phyloP scores from a whole-genome alignment of 2,888 invertebrate genomes.

The Nomada fucata region DNA sequence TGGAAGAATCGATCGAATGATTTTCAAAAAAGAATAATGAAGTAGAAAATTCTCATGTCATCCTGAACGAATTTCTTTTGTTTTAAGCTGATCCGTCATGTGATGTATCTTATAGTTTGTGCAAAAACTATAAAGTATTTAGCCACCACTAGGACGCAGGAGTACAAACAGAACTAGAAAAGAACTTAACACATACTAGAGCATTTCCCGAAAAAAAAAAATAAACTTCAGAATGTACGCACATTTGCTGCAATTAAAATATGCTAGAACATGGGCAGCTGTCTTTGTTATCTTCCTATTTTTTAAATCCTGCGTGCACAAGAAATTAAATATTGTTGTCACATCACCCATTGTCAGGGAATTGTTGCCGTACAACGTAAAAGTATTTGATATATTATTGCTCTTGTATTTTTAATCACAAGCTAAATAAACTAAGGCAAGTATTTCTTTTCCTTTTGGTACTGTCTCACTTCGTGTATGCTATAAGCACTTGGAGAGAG shows the following conservation, averaged over 20 bases:
- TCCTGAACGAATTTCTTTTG: slow-evolving; percentile 9
- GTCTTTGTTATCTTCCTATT: slow-evolving; percentile 56
- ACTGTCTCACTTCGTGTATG: slow-evolving; percentile 58
- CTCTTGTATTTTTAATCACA: slow-evolving; percentile 34
- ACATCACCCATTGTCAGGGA: slow-evolving; percentile 24
- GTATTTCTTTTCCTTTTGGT: slow-evolving; percentile 49
- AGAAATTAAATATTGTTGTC: slow-evolving; percentile 55
- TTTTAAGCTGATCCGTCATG: slow-evolving; percentile 14
- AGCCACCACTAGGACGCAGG: slow-evolving; percentile 61
- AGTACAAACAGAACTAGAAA: slow-evolving; percentile 60
- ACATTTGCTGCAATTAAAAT: slow-evolving; percentile 62
- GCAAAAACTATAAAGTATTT: slow-evolving; percentile 43
- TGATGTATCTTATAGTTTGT: slow-evolving; percentile 39
- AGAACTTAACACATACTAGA: slow-evolving; percentile 60
- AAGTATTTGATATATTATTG: slow-evolving; percentile 41
- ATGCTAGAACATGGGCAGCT: slow-evolving; percentile 62
- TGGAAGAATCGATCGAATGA: slow-evolving; percentile 62
- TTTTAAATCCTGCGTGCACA: slow-evolving; percentile 59
- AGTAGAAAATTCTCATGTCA: slow-evolving; percentile 4
- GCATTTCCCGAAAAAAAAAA: slow-evolving; percentile 57
- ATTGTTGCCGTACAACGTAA: slow-evolving; percentile 45
- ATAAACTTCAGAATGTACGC: slow-evolving; percentile 49
- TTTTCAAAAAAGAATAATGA: slow-evolving; percentile 34
- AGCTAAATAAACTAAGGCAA: slow-evolving; percentile 52
- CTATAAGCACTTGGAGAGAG: slow-evolving; percentile 63